A percentile compares a stretch with the other conserved stretches of the same genome.
phyloP scores from a whole-genome alignment of 2,888 invertebrate species.

The Bembecia ichneumoniformis region DNA sequence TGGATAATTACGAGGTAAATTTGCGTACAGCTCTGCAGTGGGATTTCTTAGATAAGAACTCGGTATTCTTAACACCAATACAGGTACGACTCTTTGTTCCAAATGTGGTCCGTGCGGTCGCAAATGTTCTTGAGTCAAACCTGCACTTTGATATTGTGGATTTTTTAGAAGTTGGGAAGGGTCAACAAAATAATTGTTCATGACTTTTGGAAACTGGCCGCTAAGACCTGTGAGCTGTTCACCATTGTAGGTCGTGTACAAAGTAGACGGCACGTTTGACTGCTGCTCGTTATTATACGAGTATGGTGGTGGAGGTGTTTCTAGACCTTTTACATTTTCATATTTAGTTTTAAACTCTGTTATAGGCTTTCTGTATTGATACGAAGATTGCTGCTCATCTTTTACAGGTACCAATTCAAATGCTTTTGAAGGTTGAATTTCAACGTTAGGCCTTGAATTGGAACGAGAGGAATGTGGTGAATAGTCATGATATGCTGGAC shows the following conservation, averaged over 20 bases:
- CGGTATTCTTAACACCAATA: constrained; percentile 71
- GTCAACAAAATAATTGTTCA: constrained; percentile 62
- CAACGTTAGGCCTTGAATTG: constrained; percentile 45
- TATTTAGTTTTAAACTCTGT: constrained; percentile 36
- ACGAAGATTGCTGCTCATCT: constrained; percentile 36
- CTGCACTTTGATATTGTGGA: constrained; percentile 64
- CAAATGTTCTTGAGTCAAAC: constrained; percentile 60
- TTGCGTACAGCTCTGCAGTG: constrained; percentile 66
- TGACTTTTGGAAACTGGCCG: constrained; percentile 58
- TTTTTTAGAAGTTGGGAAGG: constrained; percentile 52
- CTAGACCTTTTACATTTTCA: constrained; percentile 28
- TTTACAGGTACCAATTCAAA: constrained; percentile 56
- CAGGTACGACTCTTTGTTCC: constrained; percentile 66
- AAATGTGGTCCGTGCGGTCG: constrained; percentile 42
- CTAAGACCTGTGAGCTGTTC: constrained; percentile 55
- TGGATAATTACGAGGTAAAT: constrained; percentile 69
- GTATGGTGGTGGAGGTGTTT: constrained; percentile 29
- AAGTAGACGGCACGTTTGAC: constrained; percentile 28
- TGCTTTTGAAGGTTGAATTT: constrained; percentile 74
- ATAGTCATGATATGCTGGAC: constrained; percentile 14
- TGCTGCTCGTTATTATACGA: constrained; percentile 1
- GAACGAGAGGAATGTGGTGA: constrained; percentile 24
- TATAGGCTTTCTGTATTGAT: constrained; percentile 43
- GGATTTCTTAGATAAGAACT: constrained; percentile 70
- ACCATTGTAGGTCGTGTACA: constrained; percentile 64